These are phyloP conservation scores for Romanogobio albipinnatus DNA, from an alignment of 2,113 vertebrate genomes.

Conservation along the genomic window DNA sequence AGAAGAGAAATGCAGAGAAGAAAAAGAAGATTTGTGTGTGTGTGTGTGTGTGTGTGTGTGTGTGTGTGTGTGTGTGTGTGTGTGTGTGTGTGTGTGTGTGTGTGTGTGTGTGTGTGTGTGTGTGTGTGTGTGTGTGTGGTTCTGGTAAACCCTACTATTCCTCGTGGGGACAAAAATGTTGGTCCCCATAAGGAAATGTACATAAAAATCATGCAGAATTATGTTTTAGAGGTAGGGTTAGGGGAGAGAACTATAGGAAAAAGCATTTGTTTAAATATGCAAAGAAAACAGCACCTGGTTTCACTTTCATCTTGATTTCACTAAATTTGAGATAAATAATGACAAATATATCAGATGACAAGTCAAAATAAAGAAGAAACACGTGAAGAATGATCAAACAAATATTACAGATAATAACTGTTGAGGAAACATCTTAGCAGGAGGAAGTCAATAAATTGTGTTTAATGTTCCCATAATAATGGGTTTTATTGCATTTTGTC, in stretches of 20 bases:
- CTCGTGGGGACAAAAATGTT: no score
- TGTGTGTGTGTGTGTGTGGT: not conserved
- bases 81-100: no score
- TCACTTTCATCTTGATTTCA: conserved; percentile 2
- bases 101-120: no score
- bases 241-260: not conserved
- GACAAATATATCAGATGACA: not conserved
- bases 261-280: not conserved
- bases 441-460: not conserved
- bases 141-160: no score
- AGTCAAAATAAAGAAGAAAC: conserved; percentile 1
- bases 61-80: no score
- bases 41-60: no score
- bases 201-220: no score
- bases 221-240: no score
- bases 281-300: not conserved
- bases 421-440: not conserved
- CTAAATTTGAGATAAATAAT: not conserved
- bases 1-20: not conserved
- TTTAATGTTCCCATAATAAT: not conserved
- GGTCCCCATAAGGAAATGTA: no score
- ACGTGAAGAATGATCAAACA: not conserved
- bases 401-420: not conserved
- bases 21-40: not conserved
- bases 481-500: not conserved